Conservation (phyloP, 2,113 vertebrate species). For the Seriola dumerili region DNA sequence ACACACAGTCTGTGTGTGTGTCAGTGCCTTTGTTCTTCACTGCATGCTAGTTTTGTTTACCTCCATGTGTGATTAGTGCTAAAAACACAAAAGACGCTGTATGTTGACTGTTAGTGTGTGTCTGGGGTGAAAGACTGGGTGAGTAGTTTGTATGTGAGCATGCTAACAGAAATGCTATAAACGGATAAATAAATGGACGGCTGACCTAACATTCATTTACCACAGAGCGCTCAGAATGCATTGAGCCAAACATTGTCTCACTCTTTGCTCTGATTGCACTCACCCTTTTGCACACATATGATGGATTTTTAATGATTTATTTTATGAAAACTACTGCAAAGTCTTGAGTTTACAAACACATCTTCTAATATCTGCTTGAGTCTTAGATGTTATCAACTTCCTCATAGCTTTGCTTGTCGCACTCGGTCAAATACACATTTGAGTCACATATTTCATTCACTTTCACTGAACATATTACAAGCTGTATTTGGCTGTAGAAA, state of each 20-base stretch:
- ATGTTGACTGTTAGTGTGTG: constrained; percentile 44
- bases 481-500: neutral
- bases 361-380: neutral
- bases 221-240: constrained; percentile 21
- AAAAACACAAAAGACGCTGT: neutral
- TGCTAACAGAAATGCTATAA: constrained; percentile 42
- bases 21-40: constrained; percentile 82
- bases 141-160: constrained; percentile 32
- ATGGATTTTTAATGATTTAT: neutral
- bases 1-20: constrained; percentile 44
- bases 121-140: neutral
- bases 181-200: neutral
- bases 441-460: neutral
- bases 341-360: constrained; percentile 7
- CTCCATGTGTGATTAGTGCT: constrained; percentile 35
- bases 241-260: constrained; percentile 12
- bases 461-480: neutral
- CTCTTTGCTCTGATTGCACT: constrained; percentile 16
- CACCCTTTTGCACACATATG: neutral
- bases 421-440: neutral
- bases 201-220: constrained; percentile 12
- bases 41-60: constrained; percentile 65
- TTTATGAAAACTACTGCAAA: constrained; percentile 7
- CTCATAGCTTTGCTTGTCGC: neutral
- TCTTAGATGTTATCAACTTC: neutral